Base-by-base conservation (phyloP, 2,113 vertebrate genomes). In the Sclerurus mexicanus region DNA sequence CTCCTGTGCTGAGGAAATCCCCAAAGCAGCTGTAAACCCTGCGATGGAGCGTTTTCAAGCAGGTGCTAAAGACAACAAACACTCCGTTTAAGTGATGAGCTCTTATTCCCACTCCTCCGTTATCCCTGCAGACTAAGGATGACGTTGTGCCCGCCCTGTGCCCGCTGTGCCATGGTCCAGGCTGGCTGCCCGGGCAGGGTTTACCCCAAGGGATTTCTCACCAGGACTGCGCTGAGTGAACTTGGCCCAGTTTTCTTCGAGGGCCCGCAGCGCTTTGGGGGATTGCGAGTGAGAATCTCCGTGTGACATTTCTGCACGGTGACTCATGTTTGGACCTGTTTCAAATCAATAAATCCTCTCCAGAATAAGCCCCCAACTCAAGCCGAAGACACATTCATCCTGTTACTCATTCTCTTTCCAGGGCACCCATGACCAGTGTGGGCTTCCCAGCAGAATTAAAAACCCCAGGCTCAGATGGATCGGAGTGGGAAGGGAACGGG, bases 271-370 rank as follows among this genome's bases (percentile, higher is more conserved):
- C 49, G 2, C 75, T 52, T 42, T 27, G 53, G 39, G 11, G 14
- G 78, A 44, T 46, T 46, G 67, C 82, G 2, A 72, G 53, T 22
- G 6, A 52, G 52, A 56, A 56, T 47, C 53, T 55, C 62, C 44
- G 3, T 40, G 69, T 58, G 85, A 68, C 58, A 69, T 92, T 89
- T 79, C 71, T 90, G 52, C 59, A 2, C 20, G 1, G 35, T 90
- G 92, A 94, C 79, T 96, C 88, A 62, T 33, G 53, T 27, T 64
- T 79, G 88, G 79, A 46, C 11, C 40, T 21, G 39, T 44, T 92
- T 90, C 85, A 76, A 69, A 74, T 62, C 75, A 83, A 74, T 94
- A 92, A 94, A 90, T 49, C 76, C 63, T 83, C 59, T 35, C 4
- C 33, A 60, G 85, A 80, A 33, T 12, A 63, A 88, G 49, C 20